Percentiles rank a stretch among this genome's conserved stretches.
These are phyloP conservation scores for Bubo bubo DNA, from an alignment of 2,113 vertebrate species.

Conservation along the genomic window DNA sequence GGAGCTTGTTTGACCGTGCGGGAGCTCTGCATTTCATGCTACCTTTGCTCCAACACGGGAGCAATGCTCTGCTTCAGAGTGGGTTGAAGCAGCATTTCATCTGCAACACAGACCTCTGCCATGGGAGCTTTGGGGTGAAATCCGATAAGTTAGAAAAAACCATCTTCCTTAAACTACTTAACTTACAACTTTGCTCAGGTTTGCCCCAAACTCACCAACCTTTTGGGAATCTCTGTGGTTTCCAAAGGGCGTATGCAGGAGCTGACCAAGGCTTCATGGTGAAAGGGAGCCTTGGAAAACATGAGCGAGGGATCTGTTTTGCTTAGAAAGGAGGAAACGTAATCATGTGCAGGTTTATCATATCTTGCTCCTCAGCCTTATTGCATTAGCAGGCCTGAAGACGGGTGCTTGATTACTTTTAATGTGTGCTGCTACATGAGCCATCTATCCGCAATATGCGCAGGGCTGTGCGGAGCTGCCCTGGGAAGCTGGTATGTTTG, in stretches of 20 bases:
- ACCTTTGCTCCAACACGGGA: fast-evolving
- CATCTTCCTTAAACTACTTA: fast-evolving
- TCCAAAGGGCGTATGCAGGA: fast-evolving
- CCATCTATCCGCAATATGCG: fast-evolving
- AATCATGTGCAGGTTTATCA: not conserved
- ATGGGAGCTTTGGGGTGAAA: not conserved
- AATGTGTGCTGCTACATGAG: not conserved
- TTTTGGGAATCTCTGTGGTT: not conserved
- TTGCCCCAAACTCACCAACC: not conserved
- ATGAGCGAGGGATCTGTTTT: not conserved
- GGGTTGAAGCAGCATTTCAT: not conserved
- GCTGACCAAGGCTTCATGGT: not conserved
- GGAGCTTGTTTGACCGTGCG: not conserved
- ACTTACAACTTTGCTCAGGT: not conserved
- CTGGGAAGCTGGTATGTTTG: not conserved
- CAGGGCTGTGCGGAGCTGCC: not conserved
- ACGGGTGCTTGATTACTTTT: not conserved
- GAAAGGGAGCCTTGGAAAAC: not conserved
- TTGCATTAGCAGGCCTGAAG: not conserved
- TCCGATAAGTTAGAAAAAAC: not conserved
- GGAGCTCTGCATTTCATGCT: not conserved
- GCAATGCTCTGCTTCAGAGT: fast-evolving
- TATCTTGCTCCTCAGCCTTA: not conserved
- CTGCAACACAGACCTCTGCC: not conserved
- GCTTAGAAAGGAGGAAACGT: not conserved